Base-by-base conservation (phyloP, 2,888 invertebrate species). In the Stenichneumon culpator region DNA sequence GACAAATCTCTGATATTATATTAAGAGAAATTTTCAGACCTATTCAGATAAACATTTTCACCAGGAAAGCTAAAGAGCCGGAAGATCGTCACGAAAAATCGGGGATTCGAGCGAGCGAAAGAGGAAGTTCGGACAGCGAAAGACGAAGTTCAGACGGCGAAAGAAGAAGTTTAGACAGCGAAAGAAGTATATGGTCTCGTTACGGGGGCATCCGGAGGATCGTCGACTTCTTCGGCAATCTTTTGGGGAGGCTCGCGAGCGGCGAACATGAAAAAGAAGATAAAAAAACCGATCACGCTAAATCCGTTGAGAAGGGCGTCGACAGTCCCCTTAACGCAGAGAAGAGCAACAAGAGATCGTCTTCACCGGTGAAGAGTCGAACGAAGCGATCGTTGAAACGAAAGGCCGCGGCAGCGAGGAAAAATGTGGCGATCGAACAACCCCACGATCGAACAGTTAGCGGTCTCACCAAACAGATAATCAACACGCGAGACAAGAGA, bases 401-500 rank as follows among this genome's bases (percentile, higher is more conserved):
- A 1, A 80, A 80, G 57, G 19, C 16, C 19, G 50, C 16, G 6
- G 16, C 39, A 25, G 44, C 22, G 39, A 79, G 19, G 39, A 79
- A 22, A 3, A 74, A 73, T 44, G 36, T 11, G 14, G 16, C 52
- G 39, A 39, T 6, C 4, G 39, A 67, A 1, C 39, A 54, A 16
- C 25, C 65, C n/a, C 54, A 73, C 16, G 67, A 73, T 57, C 28
- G 2, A 3, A 25, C n/a, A 0, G 11, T 80, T 57, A 69, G 60
- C 22, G 75, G 69, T 50, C 65, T 69, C 5, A 50, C 79, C 19
- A 79, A 22, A 16, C 63, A 65, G 16, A 63, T 72, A 9, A 39
- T 70, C 14, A 67, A 54, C 32, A 88, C 86, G 9, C 83, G 82
- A 1, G 87, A 90, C 57, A 87, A 88, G 78, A 88, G 84, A 79